Base-by-base conservation (phyloP, 2,113 vertebrate species). In the Donacobius atricapilla region DNA sequence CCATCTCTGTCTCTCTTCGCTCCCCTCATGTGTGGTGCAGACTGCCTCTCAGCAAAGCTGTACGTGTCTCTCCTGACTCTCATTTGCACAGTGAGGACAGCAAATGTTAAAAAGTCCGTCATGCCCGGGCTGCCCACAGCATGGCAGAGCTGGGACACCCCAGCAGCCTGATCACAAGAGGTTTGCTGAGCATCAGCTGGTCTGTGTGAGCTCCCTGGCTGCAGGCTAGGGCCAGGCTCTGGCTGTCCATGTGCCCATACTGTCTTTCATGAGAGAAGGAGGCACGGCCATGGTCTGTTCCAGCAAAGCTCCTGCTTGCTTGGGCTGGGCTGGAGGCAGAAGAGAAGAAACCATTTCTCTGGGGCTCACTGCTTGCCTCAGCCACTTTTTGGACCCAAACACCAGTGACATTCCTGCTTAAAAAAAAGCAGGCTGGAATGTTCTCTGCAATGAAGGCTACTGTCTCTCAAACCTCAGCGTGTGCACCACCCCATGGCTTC, bases 231-330 rank as follows among this genome's bases (percentile, higher is more conserved):
- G 61, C 61, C 45, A 13, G 51, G n/a, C 83, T 69, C 45, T 65
- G 70, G 6, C 31, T 7, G 0, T 47, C 21, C 68, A 31, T 5
- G 0, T 72, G 45, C n/a, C 47, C 1, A 1, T 23, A 14, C 9
- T 69, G 15, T 37, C 53, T 65, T 84, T 64, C 18, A 3, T 24
- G 31, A 79, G 40, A 69, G n/a, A 19, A 82, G 23, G 23, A 33
- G 30, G 4, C 37, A 45, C 0, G 4, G 48, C 63, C 31, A 11
- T 2, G 1, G 13, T 50, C 61, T 61, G 23, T 57, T 65, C 58
- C 69, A 78, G 68, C 47, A 91, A 89, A 90, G 19, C 44, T 83
- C 17, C 57, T 1, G 1, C 48, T 71, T 6, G 0, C 27, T 70
- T 44, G 42, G 31, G 31, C 50, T 65, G 35, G 14, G 21, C 68